Percentiles rank a stretch among this genome's conserved stretches.
phyloP scores from a whole-genome alignment of 2,888 invertebrate genomes.

The Pantelozetes paolii region DNA sequence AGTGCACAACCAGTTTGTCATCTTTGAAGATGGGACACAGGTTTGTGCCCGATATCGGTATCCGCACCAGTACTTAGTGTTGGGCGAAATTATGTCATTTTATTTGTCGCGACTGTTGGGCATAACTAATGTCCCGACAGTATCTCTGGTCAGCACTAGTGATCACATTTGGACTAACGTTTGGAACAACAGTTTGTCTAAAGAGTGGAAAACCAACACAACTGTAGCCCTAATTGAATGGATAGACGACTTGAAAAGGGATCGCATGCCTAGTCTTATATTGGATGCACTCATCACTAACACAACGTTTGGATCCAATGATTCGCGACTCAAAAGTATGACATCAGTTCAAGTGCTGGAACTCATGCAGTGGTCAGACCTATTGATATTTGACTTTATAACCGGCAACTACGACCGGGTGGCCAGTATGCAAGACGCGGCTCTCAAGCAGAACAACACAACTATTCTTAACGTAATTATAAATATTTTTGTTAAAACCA shows the following conservation, averaged over 20 bases:
- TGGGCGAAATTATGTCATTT: conserved; percentile 82
- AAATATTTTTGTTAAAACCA: too few relatives aligned
- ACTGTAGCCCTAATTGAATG: conserved; percentile 76
- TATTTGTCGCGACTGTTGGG: conserved; percentile 71
- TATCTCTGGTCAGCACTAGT: conserved; percentile 65
- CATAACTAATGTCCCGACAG: conserved; percentile 71
- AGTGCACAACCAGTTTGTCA: conserved; percentile 77
- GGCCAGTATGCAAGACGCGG: conserved; percentile 55
- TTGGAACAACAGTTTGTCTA: conserved; percentile 64
- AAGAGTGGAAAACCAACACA: conserved; percentile 73
- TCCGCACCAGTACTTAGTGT: conserved; percentile 82
- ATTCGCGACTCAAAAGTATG: conserved; percentile 61
- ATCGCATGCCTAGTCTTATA: conserved; percentile 64
- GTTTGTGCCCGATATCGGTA: conserved; percentile 74
- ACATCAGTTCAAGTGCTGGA: conserved; percentile 60
- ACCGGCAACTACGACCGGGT: conserved; percentile 67
- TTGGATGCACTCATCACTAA: conserved; percentile 27
- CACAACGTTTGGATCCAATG: conserved; percentile 64
- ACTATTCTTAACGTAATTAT: conserved; percentile 48
- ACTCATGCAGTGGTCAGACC: conserved; percentile 80
- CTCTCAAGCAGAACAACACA: conserved; percentile 51
- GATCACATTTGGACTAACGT: conserved; percentile 53
- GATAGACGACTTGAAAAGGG: conserved; percentile 69
- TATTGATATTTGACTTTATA: conserved; percentile 80
- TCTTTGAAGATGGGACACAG: conserved; percentile 69